phyloP scores from a whole-genome alignment of 2,113 vertebrate genomes.

The Kryptolebias marmoratus region DNA sequence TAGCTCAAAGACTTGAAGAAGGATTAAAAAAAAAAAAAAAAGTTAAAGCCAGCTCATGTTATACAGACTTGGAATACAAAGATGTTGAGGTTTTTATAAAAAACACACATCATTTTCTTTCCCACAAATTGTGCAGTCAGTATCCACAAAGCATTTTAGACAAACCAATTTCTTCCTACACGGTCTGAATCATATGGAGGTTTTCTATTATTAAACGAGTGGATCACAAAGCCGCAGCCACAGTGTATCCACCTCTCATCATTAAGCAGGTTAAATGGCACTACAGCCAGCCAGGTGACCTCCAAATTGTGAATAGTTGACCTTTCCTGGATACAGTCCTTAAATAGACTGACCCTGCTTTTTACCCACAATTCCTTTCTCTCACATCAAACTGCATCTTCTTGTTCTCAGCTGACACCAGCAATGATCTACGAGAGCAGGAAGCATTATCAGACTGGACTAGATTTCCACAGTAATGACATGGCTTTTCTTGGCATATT shows the following conservation, averaged over 20 bases:
- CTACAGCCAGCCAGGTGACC: constrained; percentile 14
- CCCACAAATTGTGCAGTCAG: not conserved
- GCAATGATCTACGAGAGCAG: constrained; percentile 55
- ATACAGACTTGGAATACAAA: not conserved
- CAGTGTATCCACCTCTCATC: constrained; percentile 3
- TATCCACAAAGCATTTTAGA: not conserved
- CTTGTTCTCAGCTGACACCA: constrained; percentile 53
- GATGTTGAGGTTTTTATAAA: not conserved
- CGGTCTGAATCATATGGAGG: not conserved
- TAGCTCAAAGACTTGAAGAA: not conserved
- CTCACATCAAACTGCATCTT: constrained; percentile 41
- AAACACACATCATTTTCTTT: not conserved
- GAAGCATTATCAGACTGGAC: constrained; percentile 54
- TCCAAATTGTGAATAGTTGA: constrained; percentile 43
- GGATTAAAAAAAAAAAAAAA: not conserved
- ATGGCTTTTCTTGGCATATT: constrained; percentile 31
- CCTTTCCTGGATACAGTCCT: constrained; percentile 50
- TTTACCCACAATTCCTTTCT: constrained; percentile 50
- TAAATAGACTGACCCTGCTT: constrained; percentile 57
- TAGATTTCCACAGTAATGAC: constrained; percentile 44
- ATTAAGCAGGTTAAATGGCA: constrained; percentile 31
- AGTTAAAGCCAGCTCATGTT: not conserved
- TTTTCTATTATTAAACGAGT: constrained; percentile 26
- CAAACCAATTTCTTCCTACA: not conserved
- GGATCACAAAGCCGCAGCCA: not conserved